Conservation (phyloP, 2,888 invertebrate species). For the Sminthurinus aureus region DNA sequence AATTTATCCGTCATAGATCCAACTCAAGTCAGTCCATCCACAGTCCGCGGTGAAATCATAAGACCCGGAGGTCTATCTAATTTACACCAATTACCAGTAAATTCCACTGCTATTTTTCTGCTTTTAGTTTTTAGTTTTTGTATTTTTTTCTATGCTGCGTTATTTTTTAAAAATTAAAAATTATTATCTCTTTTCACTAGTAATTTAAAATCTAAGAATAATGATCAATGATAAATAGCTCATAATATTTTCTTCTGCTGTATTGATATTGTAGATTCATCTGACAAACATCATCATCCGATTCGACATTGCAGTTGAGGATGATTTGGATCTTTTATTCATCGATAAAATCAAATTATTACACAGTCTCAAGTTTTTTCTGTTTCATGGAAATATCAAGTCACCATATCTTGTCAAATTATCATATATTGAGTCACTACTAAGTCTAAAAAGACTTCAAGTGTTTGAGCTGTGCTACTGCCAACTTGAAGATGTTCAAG, state of each 20-base stretch:
- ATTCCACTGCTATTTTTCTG: too few relatives aligned
- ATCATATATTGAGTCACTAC: neutral
- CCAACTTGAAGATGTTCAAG: conserved; percentile 10
- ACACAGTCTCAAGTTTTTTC: conserved; percentile 14
- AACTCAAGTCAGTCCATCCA: neutral
- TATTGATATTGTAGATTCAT: neutral
- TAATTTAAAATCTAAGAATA: too few relatives aligned
- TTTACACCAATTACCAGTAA: neutral
- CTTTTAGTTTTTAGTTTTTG: too few relatives aligned
- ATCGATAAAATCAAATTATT: neutral
- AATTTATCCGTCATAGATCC: neutral
- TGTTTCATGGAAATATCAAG: conserved; percentile 10
- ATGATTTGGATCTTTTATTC: conserved; percentile 17
- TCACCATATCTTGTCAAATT: conserved; percentile 14
- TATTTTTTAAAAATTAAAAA: too few relatives aligned
- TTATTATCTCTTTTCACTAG: too few relatives aligned
- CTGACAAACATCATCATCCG: conserved; percentile 16
- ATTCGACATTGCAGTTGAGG: neutral
- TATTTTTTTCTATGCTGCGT: too few relatives aligned
- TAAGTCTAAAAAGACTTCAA: conserved; percentile 1
- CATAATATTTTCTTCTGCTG: too few relatives aligned
- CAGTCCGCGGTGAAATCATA: neutral
- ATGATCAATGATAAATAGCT: too few relatives aligned
- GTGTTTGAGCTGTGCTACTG: conserved; percentile 29
- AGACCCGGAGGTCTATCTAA: neutral